phyloP scores from a whole-genome alignment of 2,888 invertebrate genomes.

The Heteropelma amictum region DNA sequence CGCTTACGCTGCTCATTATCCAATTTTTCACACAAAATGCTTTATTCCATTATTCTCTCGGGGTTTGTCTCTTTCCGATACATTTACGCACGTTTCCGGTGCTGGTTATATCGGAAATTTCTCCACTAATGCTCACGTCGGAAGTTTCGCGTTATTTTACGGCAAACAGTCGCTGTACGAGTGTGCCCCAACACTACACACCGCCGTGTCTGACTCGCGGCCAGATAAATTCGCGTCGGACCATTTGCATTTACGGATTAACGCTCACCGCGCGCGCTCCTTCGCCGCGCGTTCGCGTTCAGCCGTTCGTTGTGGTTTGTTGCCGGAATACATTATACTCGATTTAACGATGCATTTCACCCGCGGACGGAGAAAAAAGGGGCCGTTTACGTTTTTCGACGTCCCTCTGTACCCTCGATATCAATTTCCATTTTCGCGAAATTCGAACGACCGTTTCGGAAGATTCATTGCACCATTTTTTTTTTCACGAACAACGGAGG shows the following conservation, averaged over 20 bases:
- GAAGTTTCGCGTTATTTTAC: constrained; percentile 31
- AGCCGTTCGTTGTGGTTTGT: constrained; percentile 44
- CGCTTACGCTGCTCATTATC: too few relatives aligned
- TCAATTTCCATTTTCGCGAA: too few relatives aligned
- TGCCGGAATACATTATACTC: constrained; percentile 42
- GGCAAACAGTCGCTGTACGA: constrained; percentile 1
- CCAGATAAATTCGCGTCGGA: constrained; percentile 44
- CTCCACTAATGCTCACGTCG: constrained; percentile 38
- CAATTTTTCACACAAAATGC: too few relatives aligned
- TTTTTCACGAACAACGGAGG: too few relatives aligned
- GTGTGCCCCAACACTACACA: too few relatives aligned
- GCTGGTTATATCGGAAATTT: constrained; percentile 34
- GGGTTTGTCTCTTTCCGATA: background rate
- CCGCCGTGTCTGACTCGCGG: constrained; percentile 27
- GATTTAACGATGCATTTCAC: constrained; percentile 48
- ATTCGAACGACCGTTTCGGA: too few relatives aligned
- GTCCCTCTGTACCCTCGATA: too few relatives aligned
- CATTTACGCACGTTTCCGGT: background rate
- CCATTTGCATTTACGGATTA: constrained; percentile 53
- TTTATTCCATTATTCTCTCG: background rate
- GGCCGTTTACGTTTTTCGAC: too few relatives aligned
- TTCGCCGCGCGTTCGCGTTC: background rate
- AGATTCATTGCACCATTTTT: too few relatives aligned
- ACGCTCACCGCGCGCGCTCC: constrained; percentile 17
- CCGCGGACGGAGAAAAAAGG: constrained; percentile 5